These are phyloP conservation scores for Sternotherus odoratus DNA, from an alignment of 2,797 vertebrate genomes.

Conservation along the genomic window DNA sequence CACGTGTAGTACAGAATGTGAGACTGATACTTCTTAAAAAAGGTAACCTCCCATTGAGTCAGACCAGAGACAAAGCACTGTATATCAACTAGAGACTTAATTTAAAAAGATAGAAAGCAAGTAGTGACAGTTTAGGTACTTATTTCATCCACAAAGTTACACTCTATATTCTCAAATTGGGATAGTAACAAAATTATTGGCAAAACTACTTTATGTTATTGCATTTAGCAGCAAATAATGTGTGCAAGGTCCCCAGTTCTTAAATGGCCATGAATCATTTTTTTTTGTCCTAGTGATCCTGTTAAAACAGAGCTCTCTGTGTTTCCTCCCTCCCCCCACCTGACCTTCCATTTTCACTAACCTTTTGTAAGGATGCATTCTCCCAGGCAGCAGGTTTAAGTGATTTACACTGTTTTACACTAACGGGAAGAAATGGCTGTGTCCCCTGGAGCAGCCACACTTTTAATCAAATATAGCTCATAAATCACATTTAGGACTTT, in stretches of 20 bases:
- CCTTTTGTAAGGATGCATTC: conserved; percentile 18
- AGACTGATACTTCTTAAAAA: accelerated
- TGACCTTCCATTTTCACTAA: conserved; percentile 46
- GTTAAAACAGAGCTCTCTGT: conserved; percentile 25
- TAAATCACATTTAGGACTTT: conserved; percentile 79
- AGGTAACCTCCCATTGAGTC: neutral
- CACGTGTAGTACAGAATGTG: neutral
- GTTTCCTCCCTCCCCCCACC: neutral
- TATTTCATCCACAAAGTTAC: neutral
- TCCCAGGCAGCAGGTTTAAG: conserved; percentile 47
- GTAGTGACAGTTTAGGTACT: neutral
- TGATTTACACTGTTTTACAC: conserved; percentile 63
- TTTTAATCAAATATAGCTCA: conserved; percentile 77
- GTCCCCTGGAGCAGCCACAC: conserved; percentile 47
- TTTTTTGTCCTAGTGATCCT: neutral
- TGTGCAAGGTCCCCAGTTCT: neutral
- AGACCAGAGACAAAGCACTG: neutral
- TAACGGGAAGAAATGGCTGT: conserved; percentile 60
- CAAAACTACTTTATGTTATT: conserved; percentile 6
- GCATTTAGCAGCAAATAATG: neutral
- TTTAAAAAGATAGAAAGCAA: conserved; percentile 10
- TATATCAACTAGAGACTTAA: conserved; percentile 15
- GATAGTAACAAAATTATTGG: conserved; percentile 24
- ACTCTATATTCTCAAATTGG: conserved; percentile 15
- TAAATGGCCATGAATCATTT: neutral